Base-by-base conservation (phyloP, 1,140 invertebrate genomes). In the Linepithema humile region DNA sequence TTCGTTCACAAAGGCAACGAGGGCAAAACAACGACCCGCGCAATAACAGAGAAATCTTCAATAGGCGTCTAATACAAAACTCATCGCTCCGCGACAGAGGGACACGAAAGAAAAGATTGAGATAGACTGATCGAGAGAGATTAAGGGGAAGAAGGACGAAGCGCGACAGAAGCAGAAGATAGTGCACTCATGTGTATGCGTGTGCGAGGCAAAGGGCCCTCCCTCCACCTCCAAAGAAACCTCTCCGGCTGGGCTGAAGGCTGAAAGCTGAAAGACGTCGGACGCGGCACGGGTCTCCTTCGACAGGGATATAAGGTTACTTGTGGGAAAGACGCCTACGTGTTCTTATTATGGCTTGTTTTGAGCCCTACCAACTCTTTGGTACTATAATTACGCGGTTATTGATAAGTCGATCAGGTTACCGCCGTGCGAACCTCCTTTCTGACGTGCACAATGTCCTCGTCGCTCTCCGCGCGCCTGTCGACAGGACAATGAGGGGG, bases 361-460 rank as follows among this genome's bases (percentile, higher is more conserved):
- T 94, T 94, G 93, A 93, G 92, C 92, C 88, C 91, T 91, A 91
- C 89, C 93, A 94, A 94, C 93, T 94, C 93, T 94, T 94, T 94
- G 90, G 92, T 93, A 92, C 92, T 92, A 92, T 94, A 94, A 94
- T 94, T 94, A 94, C 93, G 91, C 91, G 93, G 91, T 94, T 94
- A 94, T 94, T 94, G 94, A 94, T 94, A 94, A 94, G 93, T 94
- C 90, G 93, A 94, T 94, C 93, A 91, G 91, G 93, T 94, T 94
- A 93, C 94, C 90, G 89, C 88, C 87, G 90, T 88, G 85, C 88
- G 78, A 87, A 88, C 86, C 84, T 89, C 85, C 88, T 90, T 90
- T 89, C 90, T 92, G 57, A 70, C 72, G 60, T 69, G 82, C 70
- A 93, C 90, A 93, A 92, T 93, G 87, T 92, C 85, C 65, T 69